These are phyloP conservation scores for Anagrus nilaparvatae DNA, from an alignment of 1,140 invertebrate genomes.

Conservation along the genomic window DNA sequence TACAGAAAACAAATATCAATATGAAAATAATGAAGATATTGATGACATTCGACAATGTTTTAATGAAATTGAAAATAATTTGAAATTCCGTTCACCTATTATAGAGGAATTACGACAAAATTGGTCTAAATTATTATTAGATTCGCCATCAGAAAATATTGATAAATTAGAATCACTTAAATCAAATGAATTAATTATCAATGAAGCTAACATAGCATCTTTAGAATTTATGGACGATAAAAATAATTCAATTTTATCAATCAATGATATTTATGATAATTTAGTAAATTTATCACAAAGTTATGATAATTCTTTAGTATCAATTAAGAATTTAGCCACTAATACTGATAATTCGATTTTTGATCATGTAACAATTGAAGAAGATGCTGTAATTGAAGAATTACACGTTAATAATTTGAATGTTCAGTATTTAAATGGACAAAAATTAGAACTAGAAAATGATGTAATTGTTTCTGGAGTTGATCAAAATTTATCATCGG, in stretches of 20 bases:
- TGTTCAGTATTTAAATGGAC: conserved; percentile 17
- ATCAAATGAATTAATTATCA: background rate
- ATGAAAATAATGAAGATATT: no score
- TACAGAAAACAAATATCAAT: no score
- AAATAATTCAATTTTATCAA: no score
- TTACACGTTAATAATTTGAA: conserved; percentile 18
- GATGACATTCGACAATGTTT: background rate
- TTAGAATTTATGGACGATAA: background rate
- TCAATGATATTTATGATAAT: background rate
- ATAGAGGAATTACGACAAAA: background rate
- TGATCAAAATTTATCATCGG: conserved; percentile 6
- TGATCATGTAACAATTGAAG: conserved; percentile 7
- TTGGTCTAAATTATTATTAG: background rate
- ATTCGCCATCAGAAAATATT: background rate
- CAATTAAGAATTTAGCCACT: background rate
- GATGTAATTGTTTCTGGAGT: background rate
- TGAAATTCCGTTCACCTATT: background rate
- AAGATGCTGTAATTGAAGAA: conserved; percentile 13
- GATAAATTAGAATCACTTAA: background rate
- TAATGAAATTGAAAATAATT: background rate
- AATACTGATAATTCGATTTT: background rate
- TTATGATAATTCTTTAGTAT: background rate
- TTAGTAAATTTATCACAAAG: background rate
- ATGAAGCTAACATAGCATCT: background rate
- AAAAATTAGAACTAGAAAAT: conserved; percentile 1